A percentile compares a stretch with the other conserved stretches of the same genome.
These are phyloP conservation scores for Phyllostomus discolor DNA, from an alignment of 2,113 vertebrate species.

Conservation along the genomic window DNA sequence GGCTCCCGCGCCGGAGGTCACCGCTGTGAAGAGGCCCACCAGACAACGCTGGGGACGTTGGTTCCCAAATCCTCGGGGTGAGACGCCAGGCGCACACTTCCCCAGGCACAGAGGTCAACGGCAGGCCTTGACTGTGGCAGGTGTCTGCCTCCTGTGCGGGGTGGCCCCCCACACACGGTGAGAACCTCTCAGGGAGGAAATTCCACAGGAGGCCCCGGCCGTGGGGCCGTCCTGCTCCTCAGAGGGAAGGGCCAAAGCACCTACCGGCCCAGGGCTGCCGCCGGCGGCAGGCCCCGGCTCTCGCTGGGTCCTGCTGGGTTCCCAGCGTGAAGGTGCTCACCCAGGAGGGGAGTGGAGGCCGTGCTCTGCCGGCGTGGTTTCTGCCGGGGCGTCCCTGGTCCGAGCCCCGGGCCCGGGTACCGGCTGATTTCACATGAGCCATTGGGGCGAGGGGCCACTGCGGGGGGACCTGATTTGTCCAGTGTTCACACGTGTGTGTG, in stretches of 20 bases:
- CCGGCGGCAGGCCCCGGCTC: background rate
- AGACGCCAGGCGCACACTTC: rapidly evolving
- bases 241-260: background rate
- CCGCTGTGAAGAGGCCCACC: background rate
- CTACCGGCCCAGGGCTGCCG: rapidly evolving
- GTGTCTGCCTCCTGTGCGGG: background rate
- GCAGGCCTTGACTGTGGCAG: background rate
- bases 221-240: background rate
- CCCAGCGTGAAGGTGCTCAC: rapidly evolving
- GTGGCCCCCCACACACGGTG: background rate
- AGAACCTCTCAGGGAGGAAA: background rate
- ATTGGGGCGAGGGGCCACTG: rapidly evolving
- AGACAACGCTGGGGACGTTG: rapidly evolving
- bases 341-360: background rate
- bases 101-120: background rate
- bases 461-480: rapidly evolving
- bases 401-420: rapidly evolving
- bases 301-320: rapidly evolving
- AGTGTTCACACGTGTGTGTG: rapidly evolving
- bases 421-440: background rate
- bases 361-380: rapidly evolving
- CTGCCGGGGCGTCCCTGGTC: background rate
- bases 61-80: rapidly evolving
- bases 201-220: too few relatives aligned
- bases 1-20: rapidly evolving